Evolutionary conservation across 2,113 vertebrate genomes (phyloP).

Genomic region (Galemys pyrenaicus): DNA sequence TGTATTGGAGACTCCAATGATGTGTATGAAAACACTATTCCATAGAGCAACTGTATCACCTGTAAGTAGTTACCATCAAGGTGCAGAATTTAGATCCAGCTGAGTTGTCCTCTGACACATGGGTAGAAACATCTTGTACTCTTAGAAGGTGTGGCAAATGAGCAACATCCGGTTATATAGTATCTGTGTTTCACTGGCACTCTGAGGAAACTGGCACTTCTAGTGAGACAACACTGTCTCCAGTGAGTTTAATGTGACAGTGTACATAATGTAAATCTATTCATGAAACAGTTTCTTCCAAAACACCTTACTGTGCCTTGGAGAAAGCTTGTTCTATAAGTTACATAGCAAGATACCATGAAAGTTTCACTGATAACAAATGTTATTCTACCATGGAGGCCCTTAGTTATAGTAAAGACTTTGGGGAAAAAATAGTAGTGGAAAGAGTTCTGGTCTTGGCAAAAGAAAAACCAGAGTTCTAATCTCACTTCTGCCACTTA

Average conservation of each 20-base stretch:
- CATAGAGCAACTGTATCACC: neutral
- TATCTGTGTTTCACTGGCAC: neutral
- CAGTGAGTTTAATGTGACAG: neutral
- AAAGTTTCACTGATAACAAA: neutral
- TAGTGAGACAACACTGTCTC: neutral
- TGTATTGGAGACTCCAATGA: neutral
- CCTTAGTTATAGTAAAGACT: neutral
- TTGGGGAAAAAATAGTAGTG: neutral
- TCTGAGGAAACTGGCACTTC: neutral
- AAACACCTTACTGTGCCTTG: neutral
- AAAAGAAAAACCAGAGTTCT: neutral
- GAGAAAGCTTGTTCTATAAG: neutral
- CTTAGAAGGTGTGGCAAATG: neutral
- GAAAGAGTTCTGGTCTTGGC: neutral
- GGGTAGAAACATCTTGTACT: neutral
- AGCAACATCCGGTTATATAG: neutral
- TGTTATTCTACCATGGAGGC: neutral
- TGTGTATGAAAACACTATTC: neutral
- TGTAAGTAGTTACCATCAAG: neutral
- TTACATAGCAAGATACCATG: neutral
- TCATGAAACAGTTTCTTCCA: neutral
- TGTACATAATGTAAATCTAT: neutral
- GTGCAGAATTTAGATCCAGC: neutral
- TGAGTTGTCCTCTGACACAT: neutral
- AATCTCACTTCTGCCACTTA: neutral